These are phyloP conservation scores for Drosophila repleta DNA, from an alignment of 1,140 invertebrate genomes.

Conservation along the genomic window DNA sequence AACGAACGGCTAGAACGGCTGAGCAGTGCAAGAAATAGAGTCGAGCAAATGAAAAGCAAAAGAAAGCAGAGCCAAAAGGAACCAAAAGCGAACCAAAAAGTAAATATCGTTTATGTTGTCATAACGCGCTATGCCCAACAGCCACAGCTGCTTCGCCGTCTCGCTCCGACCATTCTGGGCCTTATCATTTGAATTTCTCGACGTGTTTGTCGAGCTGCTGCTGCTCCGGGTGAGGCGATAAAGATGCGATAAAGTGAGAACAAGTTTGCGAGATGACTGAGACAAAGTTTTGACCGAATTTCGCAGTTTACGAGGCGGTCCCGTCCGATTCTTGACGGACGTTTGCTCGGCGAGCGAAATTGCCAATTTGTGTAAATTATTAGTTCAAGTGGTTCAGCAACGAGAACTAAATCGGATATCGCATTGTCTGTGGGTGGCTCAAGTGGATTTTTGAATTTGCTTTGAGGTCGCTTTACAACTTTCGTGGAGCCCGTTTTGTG, in stretches of 20 bases:
- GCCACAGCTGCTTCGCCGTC: constrained; percentile 12
- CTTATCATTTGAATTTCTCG: constrained; percentile 79
- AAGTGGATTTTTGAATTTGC: not conserved
- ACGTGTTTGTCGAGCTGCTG: constrained; percentile 72
- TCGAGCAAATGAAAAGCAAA: constrained; percentile 28
- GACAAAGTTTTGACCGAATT: constrained; percentile 75
- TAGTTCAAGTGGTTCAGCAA: constrained; percentile 65
- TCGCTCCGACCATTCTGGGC: constrained; percentile 20
- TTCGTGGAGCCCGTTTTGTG: constrained; percentile 14
- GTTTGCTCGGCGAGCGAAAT: constrained; percentile 59
- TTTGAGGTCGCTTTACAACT: constrained; percentile 21
- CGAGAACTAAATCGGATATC: constrained; percentile 44
- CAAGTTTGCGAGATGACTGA: constrained; percentile 59
- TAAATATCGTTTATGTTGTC: constrained; percentile 83
- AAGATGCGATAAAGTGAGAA: constrained; percentile 81
- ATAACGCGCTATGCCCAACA: constrained; percentile 77
- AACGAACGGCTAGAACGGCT: constrained; percentile 25
- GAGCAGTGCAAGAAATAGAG: constrained; percentile 52
- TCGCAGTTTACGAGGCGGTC: constrained; percentile 56
- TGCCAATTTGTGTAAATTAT: constrained; percentile 82
- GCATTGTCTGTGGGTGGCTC: not conserved
- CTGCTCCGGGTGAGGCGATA: constrained; percentile 61
- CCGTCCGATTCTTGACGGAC: constrained; percentile 60
- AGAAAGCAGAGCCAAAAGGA: constrained; percentile 64
- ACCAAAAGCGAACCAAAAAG: constrained; percentile 62